Evolutionary conservation across 2,888 invertebrate species (phyloP), one percentile per base, ranked within the genome.

Genomic region (Drosophila emarginata): DNA sequence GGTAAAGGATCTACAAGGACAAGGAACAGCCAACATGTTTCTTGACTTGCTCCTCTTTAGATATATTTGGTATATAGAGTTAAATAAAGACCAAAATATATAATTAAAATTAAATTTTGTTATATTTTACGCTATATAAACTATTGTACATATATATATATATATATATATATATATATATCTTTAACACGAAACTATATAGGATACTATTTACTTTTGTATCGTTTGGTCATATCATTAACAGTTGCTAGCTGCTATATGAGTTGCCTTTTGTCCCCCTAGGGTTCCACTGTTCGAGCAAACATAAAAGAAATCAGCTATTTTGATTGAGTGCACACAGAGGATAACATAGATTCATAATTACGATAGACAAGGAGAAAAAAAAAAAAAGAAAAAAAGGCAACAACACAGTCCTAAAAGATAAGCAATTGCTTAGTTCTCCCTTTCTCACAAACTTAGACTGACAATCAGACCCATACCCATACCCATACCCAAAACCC

Each of bases 321-420:
- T 72, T 72, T 72, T 72, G 72, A 72, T 72, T 72, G 67, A 72
- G 74, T 73, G 61, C 67, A 62, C 23, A 64, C 74, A 56, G 45
- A 39, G 72, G 76, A 71, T 69, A 69, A 67, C 72, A 77, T 66
- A 67, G 67, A 80, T 80, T 77, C 83, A 82, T 72, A 83, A 80
- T 72, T 72, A 69, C 65, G 64, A 79, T 79, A 72, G 72, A 64
- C 63, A 58, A 54, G 50, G 53, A 61, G 51, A 45, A 54, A 40
- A 21, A 50, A 51, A 50, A 67, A 14, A 50, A 15, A 40, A 53
- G 40, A 66, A 60, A 58, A 53, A 39, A 64, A 64, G 57, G 69
- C 67, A 61, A 67, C 32, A 65, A 37, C 57, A 12, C 45, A 56
- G 60, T 6, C 57, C 51, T 23, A 40, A 67, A 45, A 65, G 79